phyloP scores from a whole-genome alignment of 2,888 invertebrate genomes.

The Exephanes ischioxanthus region DNA sequence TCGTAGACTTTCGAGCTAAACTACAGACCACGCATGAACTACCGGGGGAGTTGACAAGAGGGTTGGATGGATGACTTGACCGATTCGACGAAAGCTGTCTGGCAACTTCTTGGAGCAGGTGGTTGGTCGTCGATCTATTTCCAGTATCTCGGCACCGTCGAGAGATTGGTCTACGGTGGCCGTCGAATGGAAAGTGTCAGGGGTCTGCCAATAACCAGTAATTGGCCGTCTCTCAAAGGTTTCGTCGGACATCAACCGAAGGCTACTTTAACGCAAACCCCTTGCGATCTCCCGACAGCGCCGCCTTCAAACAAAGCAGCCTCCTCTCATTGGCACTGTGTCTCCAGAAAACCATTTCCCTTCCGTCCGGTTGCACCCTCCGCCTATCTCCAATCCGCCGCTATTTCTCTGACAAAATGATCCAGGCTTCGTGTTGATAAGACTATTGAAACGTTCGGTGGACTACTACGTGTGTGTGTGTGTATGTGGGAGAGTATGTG shows the following conservation, averaged over 20 bases:
- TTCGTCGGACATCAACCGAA: not conserved
- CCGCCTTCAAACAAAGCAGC: not conserved
- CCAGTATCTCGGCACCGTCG: not conserved
- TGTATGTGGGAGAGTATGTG: not conserved
- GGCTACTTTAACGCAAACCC: not conserved
- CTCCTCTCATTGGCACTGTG: slow-evolving; percentile 47
- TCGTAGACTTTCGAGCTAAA: slow-evolving; percentile 52
- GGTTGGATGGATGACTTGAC: slow-evolving; percentile 43
- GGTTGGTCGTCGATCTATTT: not conserved
- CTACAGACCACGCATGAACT: slow-evolving; percentile 40
- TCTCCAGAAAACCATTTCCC: slow-evolving; percentile 47
- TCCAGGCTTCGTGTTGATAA: slow-evolving; percentile 27
- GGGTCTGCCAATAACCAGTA: not conserved
- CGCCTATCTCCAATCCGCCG: slow-evolving; percentile 27
- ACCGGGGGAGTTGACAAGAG: slow-evolving; percentile 9
- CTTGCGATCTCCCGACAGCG: not conserved
- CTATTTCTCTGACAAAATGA: slow-evolving; percentile 29
- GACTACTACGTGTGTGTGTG: slow-evolving; percentile 11
- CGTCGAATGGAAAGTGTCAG: not conserved
- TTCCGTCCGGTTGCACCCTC: slow-evolving; percentile 48
- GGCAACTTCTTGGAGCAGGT: not conserved
- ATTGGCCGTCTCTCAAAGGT: not conserved
- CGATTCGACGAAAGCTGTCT: not conserved
- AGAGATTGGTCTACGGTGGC: not conserved
- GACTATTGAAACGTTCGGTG: slow-evolving; percentile 1